These are phyloP conservation scores for Pygoscelis antarcticus DNA, from an alignment of 2,113 vertebrate genomes.

Conservation along the genomic window DNA sequence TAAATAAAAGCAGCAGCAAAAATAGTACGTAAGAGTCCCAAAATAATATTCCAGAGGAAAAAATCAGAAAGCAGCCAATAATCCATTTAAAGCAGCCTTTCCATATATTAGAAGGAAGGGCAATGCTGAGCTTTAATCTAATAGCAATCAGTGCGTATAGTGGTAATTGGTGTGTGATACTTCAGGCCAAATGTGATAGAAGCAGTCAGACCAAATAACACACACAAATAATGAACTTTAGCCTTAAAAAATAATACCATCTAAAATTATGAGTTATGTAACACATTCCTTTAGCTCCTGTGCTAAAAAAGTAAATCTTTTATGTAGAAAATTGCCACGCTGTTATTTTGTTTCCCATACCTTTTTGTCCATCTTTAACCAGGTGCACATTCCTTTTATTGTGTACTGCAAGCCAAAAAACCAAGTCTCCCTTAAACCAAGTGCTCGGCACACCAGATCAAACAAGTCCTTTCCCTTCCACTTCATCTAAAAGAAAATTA, in stretches of 20 bases:
- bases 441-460: constrained; percentile 87
- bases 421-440: constrained; percentile 91
- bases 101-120: neutral
- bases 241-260: neutral
- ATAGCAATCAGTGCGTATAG: neutral
- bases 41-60: neutral
- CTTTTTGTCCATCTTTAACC: constrained; percentile 91
- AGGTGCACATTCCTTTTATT: constrained; percentile 87
- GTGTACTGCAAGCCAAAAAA: constrained; percentile 91
- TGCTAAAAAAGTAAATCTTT: neutral
- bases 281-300: neutral
- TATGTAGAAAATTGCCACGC: neutral
- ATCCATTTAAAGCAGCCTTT: neutral
- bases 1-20: neutral
- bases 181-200: neutral
- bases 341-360: constrained; percentile 60
- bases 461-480: constrained; percentile 95
- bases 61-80: neutral
- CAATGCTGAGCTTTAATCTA: neutral
- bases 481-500: constrained; percentile 78
- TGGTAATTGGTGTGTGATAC: neutral
- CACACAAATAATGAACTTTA: neutral
- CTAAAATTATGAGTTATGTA: neutral
- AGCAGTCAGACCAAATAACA: neutral
- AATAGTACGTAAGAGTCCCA: neutral